phyloP scores from a whole-genome alignment of 2,113 vertebrate genomes.

The Notarius quadriscutis region DNA sequence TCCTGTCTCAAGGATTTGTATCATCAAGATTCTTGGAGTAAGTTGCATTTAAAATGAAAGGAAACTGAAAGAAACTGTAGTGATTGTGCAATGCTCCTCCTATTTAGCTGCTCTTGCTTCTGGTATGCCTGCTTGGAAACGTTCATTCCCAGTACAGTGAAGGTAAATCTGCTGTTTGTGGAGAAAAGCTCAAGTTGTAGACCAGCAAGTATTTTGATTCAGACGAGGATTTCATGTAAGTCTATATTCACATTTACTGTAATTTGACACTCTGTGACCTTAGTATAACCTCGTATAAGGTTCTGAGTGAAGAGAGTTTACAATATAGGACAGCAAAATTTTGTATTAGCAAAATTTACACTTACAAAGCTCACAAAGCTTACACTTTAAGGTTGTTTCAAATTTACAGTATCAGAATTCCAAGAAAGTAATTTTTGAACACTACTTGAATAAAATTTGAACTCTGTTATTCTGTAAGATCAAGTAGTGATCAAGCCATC shows the following conservation, averaged over 20 bases:
- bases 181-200: neutral
- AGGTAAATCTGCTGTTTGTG: neutral
- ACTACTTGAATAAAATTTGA: neutral
- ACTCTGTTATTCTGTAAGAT: neutral
- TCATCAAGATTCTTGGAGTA: neutral
- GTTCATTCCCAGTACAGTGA: neutral
- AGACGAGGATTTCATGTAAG: neutral
- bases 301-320: neutral
- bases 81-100: neutral
- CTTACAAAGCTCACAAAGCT: neutral
- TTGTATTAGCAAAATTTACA: neutral
- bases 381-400: neutral
- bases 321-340: neutral
- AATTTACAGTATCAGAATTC: neutral
- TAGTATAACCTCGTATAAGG: too few relatives aligned
- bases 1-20: neutral
- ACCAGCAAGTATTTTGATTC: neutral
- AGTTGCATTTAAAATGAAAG: neutral
- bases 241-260: neutral
- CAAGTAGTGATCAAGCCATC: neutral
- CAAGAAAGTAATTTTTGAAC: neutral
- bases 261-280: too few relatives aligned
- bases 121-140: neutral
- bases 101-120: neutral
- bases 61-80: constrained; percentile 14